These are phyloP conservation scores for Alcedo quadribrachys DNA, from an alignment of 2,797 vertebrate species.

Conservation along the genomic window DNA sequence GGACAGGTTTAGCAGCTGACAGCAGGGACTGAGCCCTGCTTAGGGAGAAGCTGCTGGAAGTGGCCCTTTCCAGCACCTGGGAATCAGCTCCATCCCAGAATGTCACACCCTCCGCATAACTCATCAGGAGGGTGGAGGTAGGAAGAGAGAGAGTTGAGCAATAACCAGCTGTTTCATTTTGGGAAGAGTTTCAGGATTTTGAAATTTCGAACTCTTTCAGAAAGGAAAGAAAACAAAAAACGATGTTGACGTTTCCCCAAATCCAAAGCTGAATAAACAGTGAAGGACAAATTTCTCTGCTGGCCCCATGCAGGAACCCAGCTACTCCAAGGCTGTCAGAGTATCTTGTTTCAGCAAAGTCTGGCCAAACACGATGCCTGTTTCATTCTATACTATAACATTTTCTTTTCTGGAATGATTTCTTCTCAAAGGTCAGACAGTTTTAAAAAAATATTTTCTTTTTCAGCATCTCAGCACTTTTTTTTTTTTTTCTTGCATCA, in stretches of 20 bases:
- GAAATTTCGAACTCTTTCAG: constrained; percentile 36
- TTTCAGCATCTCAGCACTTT: neutral
- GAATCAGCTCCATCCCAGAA: constrained; percentile 5
- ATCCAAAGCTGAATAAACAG: constrained; percentile 27
- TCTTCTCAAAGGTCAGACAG: neutral
- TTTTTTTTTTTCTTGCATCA: neutral
- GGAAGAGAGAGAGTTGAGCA: constrained; percentile 24
- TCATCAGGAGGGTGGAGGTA: constrained; percentile 51
- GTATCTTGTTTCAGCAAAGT: neutral
- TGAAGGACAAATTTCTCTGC: neutral
- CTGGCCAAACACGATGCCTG: neutral
- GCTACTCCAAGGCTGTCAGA: neutral
- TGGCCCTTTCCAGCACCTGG: constrained; percentile 29
- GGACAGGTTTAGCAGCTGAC: neutral
- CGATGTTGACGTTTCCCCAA: neutral
- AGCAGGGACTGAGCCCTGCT: neutral
- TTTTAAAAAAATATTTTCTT: constrained; percentile 3
- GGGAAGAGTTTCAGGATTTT: constrained; percentile 64
- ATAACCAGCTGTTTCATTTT: constrained; percentile 49
- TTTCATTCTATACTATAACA: neutral
- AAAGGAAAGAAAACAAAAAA: constrained; percentile 22
- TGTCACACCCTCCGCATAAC: constrained; percentile 50
- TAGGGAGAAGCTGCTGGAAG: constrained; percentile 10
- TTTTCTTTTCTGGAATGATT: neutral
- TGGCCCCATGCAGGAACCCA: neutral